These are phyloP conservation scores for Taurulus bubalis DNA, from an alignment of 2,113 vertebrate genomes.

Conservation along the genomic window DNA sequence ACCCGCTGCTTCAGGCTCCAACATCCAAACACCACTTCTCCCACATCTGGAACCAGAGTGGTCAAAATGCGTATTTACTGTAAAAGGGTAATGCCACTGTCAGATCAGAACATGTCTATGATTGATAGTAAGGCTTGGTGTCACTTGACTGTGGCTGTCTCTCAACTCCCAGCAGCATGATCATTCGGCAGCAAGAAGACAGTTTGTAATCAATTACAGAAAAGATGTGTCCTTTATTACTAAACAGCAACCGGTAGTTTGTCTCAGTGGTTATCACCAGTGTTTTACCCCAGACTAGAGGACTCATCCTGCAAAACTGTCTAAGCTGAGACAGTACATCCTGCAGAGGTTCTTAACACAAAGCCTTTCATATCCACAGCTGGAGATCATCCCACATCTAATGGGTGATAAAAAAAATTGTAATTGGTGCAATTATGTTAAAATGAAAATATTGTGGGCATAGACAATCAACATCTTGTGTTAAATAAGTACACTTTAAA, in stretches of 20 bases:
- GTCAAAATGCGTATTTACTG: neutral
- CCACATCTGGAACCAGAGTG: neutral
- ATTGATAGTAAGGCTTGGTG: neutral
- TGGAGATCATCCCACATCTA: neutral
- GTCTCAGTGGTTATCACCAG: neutral
- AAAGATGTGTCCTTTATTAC: slow-evolving; percentile 1
- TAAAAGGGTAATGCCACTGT: neutral
- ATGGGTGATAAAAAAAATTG: neutral
- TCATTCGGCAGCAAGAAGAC: neutral
- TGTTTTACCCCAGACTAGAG: neutral
- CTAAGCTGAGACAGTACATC: neutral
- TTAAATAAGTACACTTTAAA: neutral
- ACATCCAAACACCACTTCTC: neutral
- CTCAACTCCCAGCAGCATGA: neutral
- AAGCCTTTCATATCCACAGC: slow-evolving; percentile 4
- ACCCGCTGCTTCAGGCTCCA: neutral
- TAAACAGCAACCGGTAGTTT: neutral
- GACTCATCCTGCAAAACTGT: slow-evolving; percentile 3
- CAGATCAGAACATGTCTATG: neutral
- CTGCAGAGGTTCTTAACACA: neutral
- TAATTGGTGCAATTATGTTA: neutral
- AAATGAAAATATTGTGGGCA: neutral
- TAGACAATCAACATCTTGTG: neutral
- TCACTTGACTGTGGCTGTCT: neutral
- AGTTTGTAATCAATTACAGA: slow-evolving; percentile 8